A percentile compares a stretch with the other conserved stretches of the same genome.
phyloP scores from a whole-genome alignment of 2,797 vertebrate genomes.

The Chrosomus eos region DNA sequence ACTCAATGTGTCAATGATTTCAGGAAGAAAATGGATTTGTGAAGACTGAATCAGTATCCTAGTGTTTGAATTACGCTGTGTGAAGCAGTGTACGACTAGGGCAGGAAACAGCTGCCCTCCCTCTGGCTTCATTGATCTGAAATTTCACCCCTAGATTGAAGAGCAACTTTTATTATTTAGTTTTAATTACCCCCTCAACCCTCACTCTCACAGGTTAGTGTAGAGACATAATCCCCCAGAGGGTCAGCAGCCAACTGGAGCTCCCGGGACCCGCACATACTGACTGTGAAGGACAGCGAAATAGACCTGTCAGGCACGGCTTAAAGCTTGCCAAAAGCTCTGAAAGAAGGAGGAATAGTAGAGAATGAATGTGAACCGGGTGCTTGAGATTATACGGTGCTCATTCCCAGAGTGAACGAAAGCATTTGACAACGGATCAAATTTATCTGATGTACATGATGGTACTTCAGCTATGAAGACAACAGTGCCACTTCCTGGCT shows the following conservation, averaged over 20 bases:
- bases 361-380: slow-evolving; percentile 25
- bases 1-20: slow-evolving; percentile 33
- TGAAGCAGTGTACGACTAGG: slow-evolving; percentile 67
- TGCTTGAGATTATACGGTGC: slow-evolving; percentile 26
- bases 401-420: neutral
- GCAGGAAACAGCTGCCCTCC: slow-evolving; percentile 71
- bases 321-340: slow-evolving; percentile 51
- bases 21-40: slow-evolving; percentile 56
- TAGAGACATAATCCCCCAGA: slow-evolving; percentile 77
- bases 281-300: slow-evolving; percentile 65
- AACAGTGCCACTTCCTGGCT: slow-evolving; percentile 28
- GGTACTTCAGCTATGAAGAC: slow-evolving; percentile 33
- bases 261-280: slow-evolving; percentile 70
- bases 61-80: slow-evolving; percentile 73
- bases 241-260: slow-evolving; percentile 66
- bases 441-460: slow-evolving; percentile 28
- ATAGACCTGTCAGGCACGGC: slow-evolving; percentile 48
- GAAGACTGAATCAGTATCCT: slow-evolving; percentile 68
- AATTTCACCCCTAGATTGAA: slow-evolving; percentile 71
- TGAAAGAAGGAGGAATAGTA: slow-evolving; percentile 33
- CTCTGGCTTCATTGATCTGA: slow-evolving; percentile 73
- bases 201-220: slow-evolving; percentile 79
- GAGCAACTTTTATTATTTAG: slow-evolving; percentile 81
- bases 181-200: slow-evolving; percentile 84
- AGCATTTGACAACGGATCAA: slow-evolving; percentile 15